These are phyloP conservation scores for Neoseiulus cucumeris DNA, from an alignment of 1,140 invertebrate genomes.

Conservation along the genomic window DNA sequence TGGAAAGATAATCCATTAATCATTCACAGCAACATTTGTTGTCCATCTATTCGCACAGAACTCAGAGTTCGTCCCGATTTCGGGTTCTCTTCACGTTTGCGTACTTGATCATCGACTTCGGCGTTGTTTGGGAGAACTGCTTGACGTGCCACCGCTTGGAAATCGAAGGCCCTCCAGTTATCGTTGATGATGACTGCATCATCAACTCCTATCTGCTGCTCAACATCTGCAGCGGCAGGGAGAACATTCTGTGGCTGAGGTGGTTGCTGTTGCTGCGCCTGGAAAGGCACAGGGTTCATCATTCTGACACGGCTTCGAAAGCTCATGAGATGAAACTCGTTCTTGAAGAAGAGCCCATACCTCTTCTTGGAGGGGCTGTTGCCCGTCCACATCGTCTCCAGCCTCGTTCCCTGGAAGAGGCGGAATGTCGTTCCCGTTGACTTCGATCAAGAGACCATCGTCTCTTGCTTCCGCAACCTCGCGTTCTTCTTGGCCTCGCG, in stretches of 20 bases:
- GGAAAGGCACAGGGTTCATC: too few relatives aligned
- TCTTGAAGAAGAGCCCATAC: background rate
- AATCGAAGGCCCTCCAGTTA: constrained; percentile 25
- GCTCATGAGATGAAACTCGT: too few relatives aligned
- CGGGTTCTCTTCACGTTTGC: background rate
- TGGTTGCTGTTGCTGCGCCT: too few relatives aligned
- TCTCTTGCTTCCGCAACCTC: constrained; percentile 21
- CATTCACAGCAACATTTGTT: constrained; percentile 44
- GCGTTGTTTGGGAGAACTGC: constrained; percentile 12
- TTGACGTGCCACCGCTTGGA: constrained; percentile 20
- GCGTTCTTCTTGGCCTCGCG: constrained; percentile 24
- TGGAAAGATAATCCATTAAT: constrained; percentile 21
- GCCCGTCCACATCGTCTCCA: constrained; percentile 22
- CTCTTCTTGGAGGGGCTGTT: constrained; percentile 11
- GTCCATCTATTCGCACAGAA: too few relatives aligned
- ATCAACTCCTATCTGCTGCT: too few relatives aligned
- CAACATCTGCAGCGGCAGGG: too few relatives aligned
- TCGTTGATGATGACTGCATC: background rate
- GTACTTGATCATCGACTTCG: constrained; percentile 33
- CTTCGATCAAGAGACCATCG: background rate
- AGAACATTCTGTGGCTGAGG: too few relatives aligned
- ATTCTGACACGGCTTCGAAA: too few relatives aligned
- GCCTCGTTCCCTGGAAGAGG: constrained; percentile 19
- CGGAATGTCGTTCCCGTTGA: background rate
- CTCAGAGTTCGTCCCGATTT: constrained; percentile 17